These are phyloP conservation scores for Synanthedon myopaeformis DNA, from an alignment of 2,888 invertebrate genomes.

Conservation along the genomic window DNA sequence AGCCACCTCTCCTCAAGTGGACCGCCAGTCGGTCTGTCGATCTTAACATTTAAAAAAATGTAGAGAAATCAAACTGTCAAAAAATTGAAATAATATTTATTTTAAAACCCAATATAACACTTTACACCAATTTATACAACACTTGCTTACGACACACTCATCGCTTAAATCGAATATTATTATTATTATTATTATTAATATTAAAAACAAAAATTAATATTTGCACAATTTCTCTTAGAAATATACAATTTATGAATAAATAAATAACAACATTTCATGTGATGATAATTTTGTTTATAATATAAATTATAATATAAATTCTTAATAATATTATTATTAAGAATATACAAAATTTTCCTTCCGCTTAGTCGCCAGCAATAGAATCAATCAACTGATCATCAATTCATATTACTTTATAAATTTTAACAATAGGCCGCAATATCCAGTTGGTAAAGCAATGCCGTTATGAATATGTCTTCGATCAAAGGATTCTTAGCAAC, in stretches of 20 bases:
- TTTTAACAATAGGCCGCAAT: too few relatives aligned
- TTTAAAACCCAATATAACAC: constrained; percentile 50
- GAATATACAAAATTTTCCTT: too few relatives aligned
- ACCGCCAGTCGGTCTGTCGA: not conserved
- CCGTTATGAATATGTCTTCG: too few relatives aligned
- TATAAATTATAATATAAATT: too few relatives aligned
- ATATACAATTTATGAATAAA: not conserved
- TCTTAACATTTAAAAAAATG: constrained; percentile 3
- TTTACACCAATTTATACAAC: constrained; percentile 51
- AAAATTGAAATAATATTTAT: constrained; percentile 49
- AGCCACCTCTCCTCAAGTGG: too few relatives aligned
- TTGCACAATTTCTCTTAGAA: not conserved
- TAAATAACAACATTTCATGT: not conserved
- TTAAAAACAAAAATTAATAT: not conserved
- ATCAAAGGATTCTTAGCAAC: too few relatives aligned
- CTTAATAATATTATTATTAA: too few relatives aligned
- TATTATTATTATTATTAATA: not conserved
- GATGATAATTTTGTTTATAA: too few relatives aligned
- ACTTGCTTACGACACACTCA: constrained; percentile 47
- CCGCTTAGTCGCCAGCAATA: too few relatives aligned
- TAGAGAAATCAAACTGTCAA: constrained; percentile 7
- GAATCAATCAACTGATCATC: too few relatives aligned
- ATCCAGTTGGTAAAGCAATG: too few relatives aligned
- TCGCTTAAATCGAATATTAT: constrained; percentile 17
- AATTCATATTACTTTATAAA: too few relatives aligned